Conservation (phyloP, 1,140 invertebrate species). For the Carposina sasakii region DNA sequence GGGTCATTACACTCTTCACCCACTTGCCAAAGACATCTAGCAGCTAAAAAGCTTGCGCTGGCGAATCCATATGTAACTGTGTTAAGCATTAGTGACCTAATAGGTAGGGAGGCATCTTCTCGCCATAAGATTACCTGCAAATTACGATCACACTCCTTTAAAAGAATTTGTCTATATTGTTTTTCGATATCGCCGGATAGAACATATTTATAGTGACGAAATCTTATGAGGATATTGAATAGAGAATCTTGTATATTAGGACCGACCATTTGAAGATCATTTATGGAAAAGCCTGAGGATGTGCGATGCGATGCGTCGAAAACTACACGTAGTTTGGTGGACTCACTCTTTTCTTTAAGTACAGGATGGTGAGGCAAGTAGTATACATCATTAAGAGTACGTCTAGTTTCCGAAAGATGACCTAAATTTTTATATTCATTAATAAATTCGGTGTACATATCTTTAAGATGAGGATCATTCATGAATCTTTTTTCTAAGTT, state of each 20-base stretch:
- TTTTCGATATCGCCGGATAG: not conserved
- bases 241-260: not conserved
- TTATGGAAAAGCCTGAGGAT: slow-evolving; percentile 17
- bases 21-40: not conserved
- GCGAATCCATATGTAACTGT: not conserved
- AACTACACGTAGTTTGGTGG: not conserved
- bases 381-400: not conserved
- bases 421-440: not conserved
- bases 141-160: not conserved
- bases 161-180: not conserved
- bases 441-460: not conserved
- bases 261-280: slow-evolving; percentile 30
- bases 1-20: not conserved
- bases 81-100: not conserved
- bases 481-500: slow-evolving; percentile 6
- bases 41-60: slow-evolving; percentile 1
- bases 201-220: not conserved
- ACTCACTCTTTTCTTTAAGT: not conserved
- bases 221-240: not conserved
- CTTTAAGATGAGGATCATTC: not conserved
- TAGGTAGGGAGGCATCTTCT: not conserved
- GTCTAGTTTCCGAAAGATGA: not conserved
- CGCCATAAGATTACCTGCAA: not conserved
- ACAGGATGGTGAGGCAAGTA: not conserved
- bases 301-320: not conserved